A percentile compares a stretch with the other conserved stretches of the same genome.
These are phyloP conservation scores for Echinarachnius parma DNA, from an alignment of 53 echinoderm and acorn worm species.

Conservation along the genomic window DNA sequence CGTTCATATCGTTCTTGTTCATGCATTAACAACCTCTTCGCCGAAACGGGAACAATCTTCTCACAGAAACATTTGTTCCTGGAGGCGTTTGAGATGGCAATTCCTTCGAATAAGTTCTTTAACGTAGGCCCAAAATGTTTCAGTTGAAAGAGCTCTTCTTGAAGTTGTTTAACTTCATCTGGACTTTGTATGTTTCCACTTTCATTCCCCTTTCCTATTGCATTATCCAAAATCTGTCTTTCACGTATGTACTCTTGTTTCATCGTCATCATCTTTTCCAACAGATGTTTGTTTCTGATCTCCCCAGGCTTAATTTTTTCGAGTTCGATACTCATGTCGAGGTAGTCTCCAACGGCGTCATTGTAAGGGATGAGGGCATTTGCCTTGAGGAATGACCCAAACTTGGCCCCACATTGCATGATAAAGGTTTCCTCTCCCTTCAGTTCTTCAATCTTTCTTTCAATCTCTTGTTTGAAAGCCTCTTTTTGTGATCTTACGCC, in stretches of 20 bases:
- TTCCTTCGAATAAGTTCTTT: slow-evolving; percentile 1
- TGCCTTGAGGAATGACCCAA: slow-evolving; percentile 24
- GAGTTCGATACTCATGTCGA: slow-evolving; percentile 23
- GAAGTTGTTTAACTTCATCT: slow-evolving; percentile 4
- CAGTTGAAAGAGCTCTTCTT: slow-evolving; percentile 11
- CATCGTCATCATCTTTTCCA: neutral
- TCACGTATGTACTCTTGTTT: neutral
- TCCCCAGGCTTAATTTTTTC: neutral
- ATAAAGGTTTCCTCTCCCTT: too few relatives aligned
- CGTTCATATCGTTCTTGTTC: too few relatives aligned
- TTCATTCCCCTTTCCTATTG: neutral
- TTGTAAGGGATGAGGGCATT: slow-evolving; percentile 34
- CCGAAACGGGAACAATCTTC: too few relatives aligned
- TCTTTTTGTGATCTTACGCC: too few relatives aligned
- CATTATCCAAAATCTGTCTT: slow-evolving; percentile 1
- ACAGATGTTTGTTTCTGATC: neutral
- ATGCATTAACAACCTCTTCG: too few relatives aligned
- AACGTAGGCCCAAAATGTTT: slow-evolving; percentile 13
- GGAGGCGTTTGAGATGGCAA: too few relatives aligned
- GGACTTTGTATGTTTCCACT: neutral
- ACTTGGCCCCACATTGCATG: too few relatives aligned
- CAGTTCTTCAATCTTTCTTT: too few relatives aligned
- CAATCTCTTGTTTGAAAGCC: too few relatives aligned
- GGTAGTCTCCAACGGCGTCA: slow-evolving; percentile 43
- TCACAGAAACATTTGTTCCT: too few relatives aligned